Percentiles rank a stretch among this genome's conserved stretches.
These are phyloP conservation scores for Cistogaster globosa DNA, from an alignment of 2,888 invertebrate genomes.

Conservation along the genomic window DNA sequence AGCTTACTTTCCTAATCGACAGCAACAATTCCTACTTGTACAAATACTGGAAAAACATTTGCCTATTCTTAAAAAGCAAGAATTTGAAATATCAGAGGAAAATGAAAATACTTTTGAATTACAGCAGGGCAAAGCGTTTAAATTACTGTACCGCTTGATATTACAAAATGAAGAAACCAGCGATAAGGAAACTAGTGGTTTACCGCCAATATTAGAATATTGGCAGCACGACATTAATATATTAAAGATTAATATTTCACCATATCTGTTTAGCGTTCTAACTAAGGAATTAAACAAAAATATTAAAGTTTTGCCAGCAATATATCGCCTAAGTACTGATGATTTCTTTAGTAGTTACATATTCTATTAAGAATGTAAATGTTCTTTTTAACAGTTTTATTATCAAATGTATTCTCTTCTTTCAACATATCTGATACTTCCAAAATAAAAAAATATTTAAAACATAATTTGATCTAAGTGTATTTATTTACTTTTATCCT, in stretches of 20 bases:
- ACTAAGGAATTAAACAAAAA: constrained; percentile 76
- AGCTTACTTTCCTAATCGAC: constrained; percentile 74
- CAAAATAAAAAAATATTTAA: not conserved
- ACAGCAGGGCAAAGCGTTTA: constrained; percentile 69
- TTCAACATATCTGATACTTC: not conserved
- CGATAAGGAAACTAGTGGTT: constrained; percentile 10
- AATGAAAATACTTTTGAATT: constrained; percentile 38
- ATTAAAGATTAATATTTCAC: constrained; percentile 77
- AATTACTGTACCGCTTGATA: constrained; percentile 73
- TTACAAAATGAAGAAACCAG: constrained; percentile 41
- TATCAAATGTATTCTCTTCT: not conserved
- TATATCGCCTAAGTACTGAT: constrained; percentile 76
- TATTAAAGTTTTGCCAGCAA: constrained; percentile 76
- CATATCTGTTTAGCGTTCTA: constrained; percentile 76
- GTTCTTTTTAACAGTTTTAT: not conserved
- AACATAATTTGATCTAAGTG: not conserved
- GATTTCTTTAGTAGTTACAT: constrained; percentile 78
- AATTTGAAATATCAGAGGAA: not conserved
- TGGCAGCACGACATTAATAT: constrained; percentile 76
- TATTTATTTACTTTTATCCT: not conserved
- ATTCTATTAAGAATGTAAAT: constrained; percentile 74
- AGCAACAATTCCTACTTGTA: constrained; percentile 76
- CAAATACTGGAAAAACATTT: constrained; percentile 79
- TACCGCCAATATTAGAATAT: constrained; percentile 70
- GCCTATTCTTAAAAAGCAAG: constrained; percentile 74